Base-by-base conservation (phyloP, 2,888 invertebrate genomes). In the Scaptomyza parva region DNA sequence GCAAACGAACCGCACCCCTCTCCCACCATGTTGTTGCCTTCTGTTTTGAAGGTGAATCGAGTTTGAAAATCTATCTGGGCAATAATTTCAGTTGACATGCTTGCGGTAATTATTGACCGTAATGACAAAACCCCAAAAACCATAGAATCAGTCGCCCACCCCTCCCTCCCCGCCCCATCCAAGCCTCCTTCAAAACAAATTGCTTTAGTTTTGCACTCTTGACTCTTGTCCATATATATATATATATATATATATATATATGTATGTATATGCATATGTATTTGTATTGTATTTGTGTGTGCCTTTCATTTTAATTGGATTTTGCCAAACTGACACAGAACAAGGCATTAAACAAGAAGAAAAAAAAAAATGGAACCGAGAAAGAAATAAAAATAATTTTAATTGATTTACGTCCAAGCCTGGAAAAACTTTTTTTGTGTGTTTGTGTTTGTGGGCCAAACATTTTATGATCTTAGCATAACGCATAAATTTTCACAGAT, bases 41-140 rank as follows among this genome's bases (percentile, higher is more conserved):
- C 44, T 12, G 18, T 33, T 39, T 12, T 35, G 39, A 45, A 44
- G 68, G 44, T 52, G 65, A 52, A 35, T 53, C 62, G 60, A 68
- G 48, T 64, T 60, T 44, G 65, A 70, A 78, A 81, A 78, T 70
- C 82, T 87, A 89, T 87, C 88, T 74, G 73, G 85, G 79, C 88
- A 88, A 86, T 89, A 89, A 89, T 89, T 90, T 85, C 78, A 79
- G 84, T 88, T 90, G 89, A 89, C 89, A 90, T 85, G 89, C 86
- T 89, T 90, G 90, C 78, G 86, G 90, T 88, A 88, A 90, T 90
- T 88, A 90, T 89, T 85, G 89, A 84, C 90, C 90, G 84, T 89
- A 89, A 89, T 90, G 83, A 89, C 88, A 89, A 90, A 90, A 80
- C 88, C 80, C 88, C 88, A 62, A 61, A 69, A 78, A 52, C 68